Percentiles rank a stretch among this genome's conserved stretches.
phyloP scores from a whole-genome alignment of 2,888 invertebrate species.

The Beris morrisii region DNA sequence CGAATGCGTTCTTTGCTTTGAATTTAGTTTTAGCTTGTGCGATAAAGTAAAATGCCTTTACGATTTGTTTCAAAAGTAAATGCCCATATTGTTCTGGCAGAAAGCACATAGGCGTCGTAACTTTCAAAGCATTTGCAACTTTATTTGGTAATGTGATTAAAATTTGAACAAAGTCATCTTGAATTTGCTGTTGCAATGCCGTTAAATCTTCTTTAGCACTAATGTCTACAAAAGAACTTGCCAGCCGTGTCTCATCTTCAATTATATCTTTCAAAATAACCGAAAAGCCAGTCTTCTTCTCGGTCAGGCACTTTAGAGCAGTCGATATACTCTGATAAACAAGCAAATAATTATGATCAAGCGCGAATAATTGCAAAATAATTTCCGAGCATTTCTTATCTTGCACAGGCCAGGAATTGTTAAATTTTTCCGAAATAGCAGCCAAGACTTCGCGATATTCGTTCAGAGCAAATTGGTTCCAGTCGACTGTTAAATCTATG shows the following conservation, averaged over 20 bases:
- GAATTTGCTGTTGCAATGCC: conserved; percentile 44
- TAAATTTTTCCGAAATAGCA: conserved; percentile 57
- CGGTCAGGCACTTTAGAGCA: conserved; percentile 38
- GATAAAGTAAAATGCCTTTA: conserved; percentile 65
- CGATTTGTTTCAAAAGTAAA: conserved; percentile 63
- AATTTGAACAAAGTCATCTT: conserved; percentile 63
- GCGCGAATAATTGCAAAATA: conserved; percentile 47
- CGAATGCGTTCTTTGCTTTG: conserved; percentile 35
- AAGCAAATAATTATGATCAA: conserved; percentile 49
- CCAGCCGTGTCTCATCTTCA: conserved; percentile 45
- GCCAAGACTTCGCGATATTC: conserved; percentile 60
- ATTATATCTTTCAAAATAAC: conserved; percentile 9
- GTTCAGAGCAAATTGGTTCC: conserved; percentile 55
- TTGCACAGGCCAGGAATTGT: conserved; percentile 62
- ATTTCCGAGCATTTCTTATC: conserved; percentile 32
- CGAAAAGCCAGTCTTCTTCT: conserved; percentile 12
- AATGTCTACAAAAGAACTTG: conserved; percentile 41
- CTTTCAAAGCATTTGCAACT: conserved; percentile 68
- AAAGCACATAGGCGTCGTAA: conserved; percentile 62
- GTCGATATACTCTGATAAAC: conserved; percentile 41
- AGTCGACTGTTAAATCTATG: conserved; percentile 42
- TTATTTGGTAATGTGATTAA: conserved; percentile 69
- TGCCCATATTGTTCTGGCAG: conserved; percentile 62
- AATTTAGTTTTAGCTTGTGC: conserved; percentile 49
- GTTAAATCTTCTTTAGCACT: neutral